Base-by-base conservation (phyloP, 2,797 vertebrate genomes). In the Sebastes minor region DNA sequence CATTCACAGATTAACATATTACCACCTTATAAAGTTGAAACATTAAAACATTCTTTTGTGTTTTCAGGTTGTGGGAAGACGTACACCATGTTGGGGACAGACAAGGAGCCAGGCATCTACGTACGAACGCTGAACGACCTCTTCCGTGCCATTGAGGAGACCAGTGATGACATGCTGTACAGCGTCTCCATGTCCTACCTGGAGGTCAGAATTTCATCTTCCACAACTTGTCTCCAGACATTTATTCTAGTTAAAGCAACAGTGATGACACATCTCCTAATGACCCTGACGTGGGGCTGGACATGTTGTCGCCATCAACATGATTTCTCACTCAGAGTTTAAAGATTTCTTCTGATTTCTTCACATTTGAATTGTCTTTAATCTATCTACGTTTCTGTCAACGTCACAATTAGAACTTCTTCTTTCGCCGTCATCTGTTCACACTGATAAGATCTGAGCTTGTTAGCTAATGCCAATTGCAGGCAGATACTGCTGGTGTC, bases 41-140 rank as follows among this genome's bases (percentile, higher is more conserved):
- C 3, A 14, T 61, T 22, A 27, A 3, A 28, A 12, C 18, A 10
- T 60, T 61, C 1, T 83, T 56, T 32, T 71, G 1, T 68, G 9
- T 82, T 33, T 69, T 14, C 84, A 99, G 98, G 98, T 76, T 98
- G 97, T 64, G 98, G 98, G 82, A 99, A 99, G 91, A 99, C 98
- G 0, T 98, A 99, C 91, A 99, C 98, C 62, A 99, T 99, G 98
- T 82, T 99, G 90, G 98, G 98, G 62, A 98, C 97, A 0, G 96
- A 98, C 88, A 92, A 91, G 0, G 97, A 99, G 85, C 98, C 97
- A 0, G 98, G 98, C 60, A 97, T 99, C 93, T 99, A 98, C 0
- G 95, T 97, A 0, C 95, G 94, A 11, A 97, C 97, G 1, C 94
- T 99, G 75, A 97, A 97, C 1, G 98, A 99, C 86, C 94, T 99